Evolutionary conservation across 2,113 vertebrate genomes (phyloP), one percentile per base, ranked within the genome.

Genomic region (Chauna torquata): DNA sequence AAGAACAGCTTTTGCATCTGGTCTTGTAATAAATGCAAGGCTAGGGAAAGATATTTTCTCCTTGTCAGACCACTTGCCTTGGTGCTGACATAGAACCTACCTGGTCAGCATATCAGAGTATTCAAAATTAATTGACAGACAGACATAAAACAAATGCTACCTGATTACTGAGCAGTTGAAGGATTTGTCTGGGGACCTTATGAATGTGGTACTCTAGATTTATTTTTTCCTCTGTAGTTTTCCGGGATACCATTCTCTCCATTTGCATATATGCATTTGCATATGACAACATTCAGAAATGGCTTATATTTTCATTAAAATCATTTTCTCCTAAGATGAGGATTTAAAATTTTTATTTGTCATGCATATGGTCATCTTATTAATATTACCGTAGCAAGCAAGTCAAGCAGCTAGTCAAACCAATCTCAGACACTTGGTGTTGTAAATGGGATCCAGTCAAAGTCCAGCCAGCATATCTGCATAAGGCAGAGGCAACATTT

Each of bases 221-320:
- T 87, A 18, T 62, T 69, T 94, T 69, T 77, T 30, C 38, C 15
- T 45, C 2, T 16, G 0, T 13, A 17, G 3, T 36, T 88, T 80
- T 61, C 61, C 80, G 23, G 27, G 16, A 32, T n/a, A 34, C 2
- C 16, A 12, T 70, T 79, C 17, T 16, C 22, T 87, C 25, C 4
- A 8, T 69, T 75, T 65, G 34, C 2, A 0, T 32, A 6, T 55
- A 24, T 4, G 0, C 8, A 42, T 86, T 69, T 8, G 34, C 1
- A 0, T 36, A 25, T 77, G 36, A 45, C 11, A 65, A 12, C 7
- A 38, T 87, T 54, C 42, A 75, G 42, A 72, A 78, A 61, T 27
- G 6, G 16, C 3, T 83, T 83, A 2, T 45, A 42, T 87, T 91
- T 92, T 61, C 57, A 6, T 69, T 76, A 13, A 44, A 24, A 36